Percentiles rank a stretch among this genome's conserved stretches.
These are phyloP conservation scores for Penelope pileata DNA, from an alignment of 2,113 vertebrate genomes.

Conservation along the genomic window DNA sequence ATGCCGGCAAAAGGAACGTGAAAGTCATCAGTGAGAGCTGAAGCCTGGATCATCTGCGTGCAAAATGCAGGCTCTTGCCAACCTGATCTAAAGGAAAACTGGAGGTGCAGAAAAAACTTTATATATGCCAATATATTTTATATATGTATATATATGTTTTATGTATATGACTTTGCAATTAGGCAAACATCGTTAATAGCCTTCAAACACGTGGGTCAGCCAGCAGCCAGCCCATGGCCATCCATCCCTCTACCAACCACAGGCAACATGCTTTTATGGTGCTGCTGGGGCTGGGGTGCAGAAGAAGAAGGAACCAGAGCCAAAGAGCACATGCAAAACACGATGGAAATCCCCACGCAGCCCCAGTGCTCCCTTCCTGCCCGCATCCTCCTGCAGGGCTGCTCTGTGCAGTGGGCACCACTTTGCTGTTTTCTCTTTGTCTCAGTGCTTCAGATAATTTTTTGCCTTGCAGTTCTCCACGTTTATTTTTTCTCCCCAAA, in stretches of 20 bases:
- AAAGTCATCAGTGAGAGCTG: not conserved
- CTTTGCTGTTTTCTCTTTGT: not conserved
- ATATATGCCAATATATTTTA: too few relatives aligned
- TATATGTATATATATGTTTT: not conserved
- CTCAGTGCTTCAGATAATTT: not conserved
- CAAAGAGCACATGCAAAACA: not conserved
- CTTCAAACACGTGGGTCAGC: not conserved
- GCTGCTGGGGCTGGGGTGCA: not conserved
- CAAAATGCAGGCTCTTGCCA: not conserved
- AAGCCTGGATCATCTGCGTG: not conserved
- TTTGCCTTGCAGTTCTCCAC: not conserved
- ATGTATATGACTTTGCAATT: too few relatives aligned
- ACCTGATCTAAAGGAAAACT: not conserved
- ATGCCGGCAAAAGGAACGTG: fast-evolving
- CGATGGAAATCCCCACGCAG: not conserved
- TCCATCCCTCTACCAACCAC: not conserved
- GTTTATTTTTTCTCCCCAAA: not conserved
- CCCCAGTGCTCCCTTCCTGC: not conserved
- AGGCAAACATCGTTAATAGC: not conserved
- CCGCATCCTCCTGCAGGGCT: not conserved
- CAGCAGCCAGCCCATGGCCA: not conserved
- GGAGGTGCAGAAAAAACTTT: not conserved
- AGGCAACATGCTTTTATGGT: not conserved
- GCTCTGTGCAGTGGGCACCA: fast-evolving
- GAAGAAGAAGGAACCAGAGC: not conserved